A percentile compares a stretch with the other conserved stretches of the same genome.
Conservation (phyloP, 1,140 invertebrate species). For the Trissolcus basalis region DNA sequence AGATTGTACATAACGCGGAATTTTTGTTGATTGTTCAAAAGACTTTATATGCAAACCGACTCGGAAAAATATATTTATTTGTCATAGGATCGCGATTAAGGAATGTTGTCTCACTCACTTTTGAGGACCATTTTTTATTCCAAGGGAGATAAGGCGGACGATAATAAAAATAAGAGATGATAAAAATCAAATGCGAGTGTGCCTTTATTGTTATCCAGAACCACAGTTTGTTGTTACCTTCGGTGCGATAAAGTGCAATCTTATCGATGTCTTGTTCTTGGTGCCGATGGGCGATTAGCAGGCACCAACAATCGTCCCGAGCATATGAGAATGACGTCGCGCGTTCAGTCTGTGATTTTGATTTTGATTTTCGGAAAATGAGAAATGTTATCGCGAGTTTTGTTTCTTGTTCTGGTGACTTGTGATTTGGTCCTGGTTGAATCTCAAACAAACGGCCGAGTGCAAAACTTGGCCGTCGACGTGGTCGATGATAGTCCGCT, state of each 20-base stretch:
- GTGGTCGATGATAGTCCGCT: conserved; percentile 14
- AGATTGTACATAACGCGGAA: conserved; percentile 17
- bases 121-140: too few species aligned
- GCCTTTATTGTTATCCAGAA: background rate
- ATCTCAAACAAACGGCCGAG: background rate
- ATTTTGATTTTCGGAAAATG: conserved; percentile 2
- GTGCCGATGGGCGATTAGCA: conserved; percentile 12
- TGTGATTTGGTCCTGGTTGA: background rate
- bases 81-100: too few species aligned
- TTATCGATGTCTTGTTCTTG: conserved; percentile 19
- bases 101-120: too few species aligned
- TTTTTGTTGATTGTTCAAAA: conserved; percentile 13
- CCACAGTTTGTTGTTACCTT: conserved; percentile 4
- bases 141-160: too few species aligned
- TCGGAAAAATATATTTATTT: too few species aligned
- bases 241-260: conserved; percentile 16
- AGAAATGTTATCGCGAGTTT: conserved; percentile 14
- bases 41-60: too few species aligned
- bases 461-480: conserved; percentile 23
- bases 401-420: background rate
- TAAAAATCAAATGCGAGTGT: too few species aligned
- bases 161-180: too few species aligned
- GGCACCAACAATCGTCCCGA: too few species aligned
- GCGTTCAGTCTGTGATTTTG: background rate
- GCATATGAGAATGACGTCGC: too few species aligned